These are phyloP conservation scores for Drosophila eohydei DNA, from an alignment of 2,888 invertebrate genomes.

Conservation along the genomic window DNA sequence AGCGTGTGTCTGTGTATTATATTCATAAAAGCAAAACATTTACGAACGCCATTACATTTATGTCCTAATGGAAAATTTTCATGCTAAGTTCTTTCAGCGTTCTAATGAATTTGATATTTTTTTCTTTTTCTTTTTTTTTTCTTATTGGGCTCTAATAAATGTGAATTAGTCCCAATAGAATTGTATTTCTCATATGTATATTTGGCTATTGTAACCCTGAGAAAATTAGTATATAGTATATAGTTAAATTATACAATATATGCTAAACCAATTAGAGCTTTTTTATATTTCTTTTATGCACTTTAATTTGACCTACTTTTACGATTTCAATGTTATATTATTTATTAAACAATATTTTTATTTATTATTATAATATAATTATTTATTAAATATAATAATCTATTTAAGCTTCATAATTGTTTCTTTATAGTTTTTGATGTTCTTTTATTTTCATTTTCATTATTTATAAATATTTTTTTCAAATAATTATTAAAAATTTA, in stretches of 20 bases:
- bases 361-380: too few relatives aligned
- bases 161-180: background rate
- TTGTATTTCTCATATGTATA: background rate
- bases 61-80: conserved; percentile 3
- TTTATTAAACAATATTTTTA: too few relatives aligned
- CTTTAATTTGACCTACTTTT: too few relatives aligned
- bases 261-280: background rate
- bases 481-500: too few relatives aligned
- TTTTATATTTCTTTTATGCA: background rate
- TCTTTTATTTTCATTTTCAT: too few relatives aligned
- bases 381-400: too few relatives aligned
- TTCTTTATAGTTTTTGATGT: too few relatives aligned
- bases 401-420: too few relatives aligned
- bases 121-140: background rate
- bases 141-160: background rate
- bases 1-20: background rate
- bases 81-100: background rate
- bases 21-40: conserved; percentile 4
- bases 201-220: background rate
- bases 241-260: background rate
- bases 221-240: background rate
- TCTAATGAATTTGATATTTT: background rate
- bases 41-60: conserved; percentile 10
- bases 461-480: too few relatives aligned
- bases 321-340: too few relatives aligned